Evolutionary conservation across 2,888 invertebrate genomes (phyloP).

Genomic region (Cancer borealis): DNA sequence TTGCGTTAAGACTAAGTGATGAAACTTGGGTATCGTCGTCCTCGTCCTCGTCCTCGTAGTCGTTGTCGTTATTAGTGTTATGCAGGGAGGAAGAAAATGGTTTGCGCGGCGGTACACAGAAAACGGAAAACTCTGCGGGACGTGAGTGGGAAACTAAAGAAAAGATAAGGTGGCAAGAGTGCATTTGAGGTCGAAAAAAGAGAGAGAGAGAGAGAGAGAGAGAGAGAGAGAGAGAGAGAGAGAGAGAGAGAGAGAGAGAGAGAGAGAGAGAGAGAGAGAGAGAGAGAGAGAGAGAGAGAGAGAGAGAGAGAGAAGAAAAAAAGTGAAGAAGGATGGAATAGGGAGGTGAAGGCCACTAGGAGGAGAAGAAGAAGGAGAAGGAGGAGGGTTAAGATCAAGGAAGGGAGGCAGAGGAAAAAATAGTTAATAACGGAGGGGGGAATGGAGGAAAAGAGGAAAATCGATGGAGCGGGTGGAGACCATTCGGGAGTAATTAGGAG

Average conservation of each 20-base stretch:
- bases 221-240: neutral
- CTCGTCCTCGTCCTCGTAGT: neutral
- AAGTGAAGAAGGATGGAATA: neutral
- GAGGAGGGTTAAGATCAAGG: neutral
- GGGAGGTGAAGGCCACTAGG: neutral
- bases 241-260: neutral
- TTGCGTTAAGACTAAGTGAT: neutral
- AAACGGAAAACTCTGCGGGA: neutral
- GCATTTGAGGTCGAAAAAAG: neutral
- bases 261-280: neutral
- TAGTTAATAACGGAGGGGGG: neutral
- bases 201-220: neutral
- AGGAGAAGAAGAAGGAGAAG: neutral
- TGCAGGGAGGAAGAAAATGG: neutral
- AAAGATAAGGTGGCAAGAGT: neutral
- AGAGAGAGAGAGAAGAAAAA: neutral
- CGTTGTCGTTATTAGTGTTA: neutral
- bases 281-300: neutral
- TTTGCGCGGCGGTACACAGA: neutral
- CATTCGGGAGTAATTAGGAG: conserved; percentile 25
- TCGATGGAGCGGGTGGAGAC: conserved; percentile 6
- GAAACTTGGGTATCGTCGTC: neutral
- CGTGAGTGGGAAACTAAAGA: conserved; percentile 15
- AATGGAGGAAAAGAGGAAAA: neutral
- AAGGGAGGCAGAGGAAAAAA: neutral